Evolutionary conservation across 2,113 vertebrate species (phyloP).

Genomic region (Colius striatus): DNA sequence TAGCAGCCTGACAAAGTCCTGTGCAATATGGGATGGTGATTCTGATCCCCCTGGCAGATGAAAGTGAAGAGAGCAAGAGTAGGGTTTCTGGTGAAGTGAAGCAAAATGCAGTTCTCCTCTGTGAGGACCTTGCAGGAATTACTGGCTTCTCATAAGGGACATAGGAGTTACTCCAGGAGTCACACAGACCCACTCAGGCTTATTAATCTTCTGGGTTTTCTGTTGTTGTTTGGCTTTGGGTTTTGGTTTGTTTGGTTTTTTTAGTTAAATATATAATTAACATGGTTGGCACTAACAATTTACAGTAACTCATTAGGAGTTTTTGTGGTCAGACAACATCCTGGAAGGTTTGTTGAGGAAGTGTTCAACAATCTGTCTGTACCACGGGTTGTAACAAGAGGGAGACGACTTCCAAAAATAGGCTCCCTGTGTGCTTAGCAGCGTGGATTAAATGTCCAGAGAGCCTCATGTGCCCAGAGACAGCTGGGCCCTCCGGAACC

Average conservation of each 20-base stretch:
- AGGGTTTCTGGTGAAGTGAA: background rate
- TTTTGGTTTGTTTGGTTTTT: background rate
- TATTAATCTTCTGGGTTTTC: background rate
- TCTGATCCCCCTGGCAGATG: background rate
- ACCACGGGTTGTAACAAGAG: background rate
- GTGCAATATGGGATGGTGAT: background rate
- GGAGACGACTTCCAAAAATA: slow-evolving; percentile 53
- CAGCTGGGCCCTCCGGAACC: slow-evolving; percentile 4
- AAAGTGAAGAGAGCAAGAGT: background rate
- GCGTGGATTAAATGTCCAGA: slow-evolving; percentile 41
- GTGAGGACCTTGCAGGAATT: background rate
- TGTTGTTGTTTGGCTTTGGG: background rate
- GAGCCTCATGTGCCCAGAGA: background rate
- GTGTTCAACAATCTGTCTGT: background rate
- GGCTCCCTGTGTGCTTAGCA: slow-evolving; percentile 21
- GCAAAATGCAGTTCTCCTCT: background rate
- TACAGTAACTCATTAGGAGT: background rate
- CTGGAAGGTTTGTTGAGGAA: background rate
- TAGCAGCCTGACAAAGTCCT: background rate
- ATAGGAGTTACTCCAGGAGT: background rate
- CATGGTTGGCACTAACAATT: background rate
- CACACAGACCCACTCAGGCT: background rate
- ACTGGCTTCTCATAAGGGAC: rapidly evolving
- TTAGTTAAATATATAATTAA: background rate
- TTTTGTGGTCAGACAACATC: background rate